These are phyloP conservation scores for Sinocyclocheilus grahami DNA, from an alignment of 2,113 vertebrate species.

Conservation along the genomic window DNA sequence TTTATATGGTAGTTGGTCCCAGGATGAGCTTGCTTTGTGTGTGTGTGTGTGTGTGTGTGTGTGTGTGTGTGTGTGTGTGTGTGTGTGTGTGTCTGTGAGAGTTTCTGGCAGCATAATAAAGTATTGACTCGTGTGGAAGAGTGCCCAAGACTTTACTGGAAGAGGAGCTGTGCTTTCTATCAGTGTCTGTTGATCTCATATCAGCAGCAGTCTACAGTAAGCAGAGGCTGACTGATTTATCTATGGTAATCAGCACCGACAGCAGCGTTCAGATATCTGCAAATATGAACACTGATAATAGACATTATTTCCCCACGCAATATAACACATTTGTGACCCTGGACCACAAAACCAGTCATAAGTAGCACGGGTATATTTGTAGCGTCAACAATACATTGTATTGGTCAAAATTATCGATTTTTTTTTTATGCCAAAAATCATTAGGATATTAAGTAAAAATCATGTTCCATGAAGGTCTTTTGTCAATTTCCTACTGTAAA, in stretches of 20 bases:
- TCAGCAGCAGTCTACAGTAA: slow-evolving; percentile 9
- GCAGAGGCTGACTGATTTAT: background rate
- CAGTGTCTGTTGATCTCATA: slow-evolving; percentile 22
- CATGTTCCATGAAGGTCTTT: too few relatives aligned
- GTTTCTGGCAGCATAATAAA: slow-evolving; percentile 23
- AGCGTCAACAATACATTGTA: too few relatives aligned
- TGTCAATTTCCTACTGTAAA: too few relatives aligned
- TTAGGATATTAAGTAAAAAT: too few relatives aligned
- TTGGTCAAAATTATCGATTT: too few relatives aligned
- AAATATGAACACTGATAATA: background rate
- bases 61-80: slow-evolving; percentile 26
- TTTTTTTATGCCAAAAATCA: too few relatives aligned
- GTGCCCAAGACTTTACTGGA: slow-evolving; percentile 49
- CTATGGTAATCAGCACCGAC: background rate
- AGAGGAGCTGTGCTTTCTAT: slow-evolving; percentile 48
- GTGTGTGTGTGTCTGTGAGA: slow-evolving; percentile 15
- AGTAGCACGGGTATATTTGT: too few relatives aligned
- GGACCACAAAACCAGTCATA: too few relatives aligned
- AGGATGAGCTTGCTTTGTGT: background rate
- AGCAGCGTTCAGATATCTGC: background rate
- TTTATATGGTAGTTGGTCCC: background rate
- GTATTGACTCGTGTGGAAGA: slow-evolving; percentile 48
- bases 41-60: slow-evolving; percentile 23
- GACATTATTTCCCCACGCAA: background rate
- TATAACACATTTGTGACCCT: background rate